Evolutionary conservation across 2,113 vertebrate species (phyloP), one percentile per base, ranked within the genome.

Genomic region (Stigmatopora argus): DNA sequence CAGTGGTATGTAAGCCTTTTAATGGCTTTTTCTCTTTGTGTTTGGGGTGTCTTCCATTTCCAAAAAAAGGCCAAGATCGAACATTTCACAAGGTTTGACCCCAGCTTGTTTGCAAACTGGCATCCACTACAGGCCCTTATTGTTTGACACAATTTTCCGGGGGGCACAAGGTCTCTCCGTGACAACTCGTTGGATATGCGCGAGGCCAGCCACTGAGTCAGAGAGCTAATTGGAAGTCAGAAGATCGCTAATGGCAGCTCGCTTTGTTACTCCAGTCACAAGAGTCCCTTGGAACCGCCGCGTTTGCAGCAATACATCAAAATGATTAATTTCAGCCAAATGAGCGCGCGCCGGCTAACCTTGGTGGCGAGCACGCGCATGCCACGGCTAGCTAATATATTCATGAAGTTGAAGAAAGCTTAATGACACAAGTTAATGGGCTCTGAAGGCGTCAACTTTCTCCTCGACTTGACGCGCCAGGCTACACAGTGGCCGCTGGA

Each of bases 191-290:
- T 14, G 26, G 38, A 41, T 41, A 10, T 41, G 38, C 38, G 9
- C 38, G 9, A 41, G 7, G 38, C 38, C 38, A 51, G 34, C n/a
- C 1, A 60, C 18, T 11, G 58, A 60, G 11, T 18, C 15, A 13
- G 11, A 60, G n/a, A 35, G 18, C 35, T 95, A 94, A 95, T 92
- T 93, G 93, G 92, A 93, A 93, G 94, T 94, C 89, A 89, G 88
- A 91, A 93, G 93, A 94, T 92, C 88, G 93, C 94, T 97, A 90
- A 91, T 95, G 95, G 94, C 95, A 94, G 92, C 94, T 95, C 95
- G 94, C 94, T 96, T 98, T 96, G 94, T 96, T 96, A 94, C 95
- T 94, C 92, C 94, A 95, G 94, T 97, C 94, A 96, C 93, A 94
- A 85, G 82, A 88, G 92, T 94, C 93, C 95, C 94, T 91, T 88